Evolutionary conservation across 2,797 vertebrate genomes (phyloP).

Genomic region (Xiphorhynchus erythropygius): DNA sequence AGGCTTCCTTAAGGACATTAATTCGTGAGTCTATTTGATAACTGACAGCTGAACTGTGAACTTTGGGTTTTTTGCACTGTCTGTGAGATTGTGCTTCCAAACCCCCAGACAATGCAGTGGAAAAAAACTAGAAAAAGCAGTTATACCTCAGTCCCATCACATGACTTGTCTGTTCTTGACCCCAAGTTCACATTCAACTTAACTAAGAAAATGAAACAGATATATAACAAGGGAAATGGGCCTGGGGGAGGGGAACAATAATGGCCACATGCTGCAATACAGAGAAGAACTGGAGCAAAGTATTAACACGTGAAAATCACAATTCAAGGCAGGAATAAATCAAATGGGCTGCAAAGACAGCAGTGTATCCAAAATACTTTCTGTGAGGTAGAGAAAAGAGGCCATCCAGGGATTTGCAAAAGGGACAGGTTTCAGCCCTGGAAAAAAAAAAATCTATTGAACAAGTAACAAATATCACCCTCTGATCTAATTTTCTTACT

Average conservation of each 20-base stretch:
- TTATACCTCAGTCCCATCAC: slow-evolving; percentile 23
- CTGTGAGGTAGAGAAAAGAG: slow-evolving; percentile 20
- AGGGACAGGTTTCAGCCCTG: background rate
- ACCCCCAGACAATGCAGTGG: background rate
- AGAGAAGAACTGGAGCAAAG: slow-evolving; percentile 47
- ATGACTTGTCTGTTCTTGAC: slow-evolving; percentile 55
- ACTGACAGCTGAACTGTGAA: slow-evolving; percentile 47
- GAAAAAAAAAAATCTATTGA: background rate
- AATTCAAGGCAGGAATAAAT: slow-evolving; percentile 50
- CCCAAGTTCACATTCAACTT: slow-evolving; percentile 51
- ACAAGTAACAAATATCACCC: background rate
- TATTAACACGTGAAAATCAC: slow-evolving; percentile 54
- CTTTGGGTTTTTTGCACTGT: background rate
- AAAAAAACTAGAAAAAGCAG: slow-evolving; percentile 50
- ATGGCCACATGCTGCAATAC: slow-evolving; percentile 39
- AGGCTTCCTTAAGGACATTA: slow-evolving; percentile 30
- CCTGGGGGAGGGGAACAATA: slow-evolving; percentile 23
- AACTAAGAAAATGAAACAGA: slow-evolving; percentile 62
- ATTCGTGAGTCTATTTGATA: slow-evolving; percentile 4
- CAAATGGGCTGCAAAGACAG: slow-evolving; percentile 18
- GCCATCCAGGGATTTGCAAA: background rate
- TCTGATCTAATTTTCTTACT: slow-evolving; percentile 23
- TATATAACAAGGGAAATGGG: slow-evolving; percentile 38
- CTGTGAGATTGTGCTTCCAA: slow-evolving; percentile 11
- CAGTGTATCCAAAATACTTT: background rate